Evolutionary conservation across 2,797 vertebrate species (phyloP).

Genomic region (Poecilia wingei): DNA sequence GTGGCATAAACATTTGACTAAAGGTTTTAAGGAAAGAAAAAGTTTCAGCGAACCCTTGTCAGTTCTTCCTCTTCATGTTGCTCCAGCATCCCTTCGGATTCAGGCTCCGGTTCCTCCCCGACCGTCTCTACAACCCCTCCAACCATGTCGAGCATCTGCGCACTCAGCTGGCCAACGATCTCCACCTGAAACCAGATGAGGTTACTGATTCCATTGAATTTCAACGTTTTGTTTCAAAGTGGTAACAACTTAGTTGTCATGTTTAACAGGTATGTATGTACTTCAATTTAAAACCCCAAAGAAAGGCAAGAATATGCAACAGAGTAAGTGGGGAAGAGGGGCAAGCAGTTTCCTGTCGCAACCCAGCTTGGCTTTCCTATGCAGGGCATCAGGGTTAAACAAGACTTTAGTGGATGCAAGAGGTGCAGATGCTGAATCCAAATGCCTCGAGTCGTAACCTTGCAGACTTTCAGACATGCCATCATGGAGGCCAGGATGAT

Average conservation of each 20-base stretch:
- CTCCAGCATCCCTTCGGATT: conserved; percentile 81
- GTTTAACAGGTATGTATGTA: neutral
- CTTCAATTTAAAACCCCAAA: conserved; percentile 11
- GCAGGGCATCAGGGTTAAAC: conserved; percentile 26
- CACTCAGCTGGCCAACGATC: conserved; percentile 81
- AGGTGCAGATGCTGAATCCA: conserved; percentile 53
- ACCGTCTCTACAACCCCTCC: conserved; percentile 73
- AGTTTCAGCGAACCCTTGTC: conserved; percentile 58
- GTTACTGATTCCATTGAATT: neutral
- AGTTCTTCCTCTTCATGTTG: conserved; percentile 78
- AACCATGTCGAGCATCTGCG: conserved; percentile 80
- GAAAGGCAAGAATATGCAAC: neutral
- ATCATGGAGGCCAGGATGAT: conserved; percentile 40
- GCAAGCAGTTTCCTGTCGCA: conserved; percentile 28
- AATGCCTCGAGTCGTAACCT: conserved; percentile 40
- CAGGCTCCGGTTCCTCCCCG: conserved; percentile 80
- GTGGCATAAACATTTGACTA: neutral
- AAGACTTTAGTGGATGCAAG: conserved; percentile 32
- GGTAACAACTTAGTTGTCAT: neutral
- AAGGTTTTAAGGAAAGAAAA: neutral
- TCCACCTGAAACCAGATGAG: conserved; percentile 76
- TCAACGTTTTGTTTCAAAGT: neutral
- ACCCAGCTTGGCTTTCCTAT: conserved; percentile 17
- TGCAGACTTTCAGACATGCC: conserved; percentile 55
- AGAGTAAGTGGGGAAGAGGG: neutral